Conservation (phyloP, 2,888 invertebrate species). For the Cataglyphis cursor region DNA sequence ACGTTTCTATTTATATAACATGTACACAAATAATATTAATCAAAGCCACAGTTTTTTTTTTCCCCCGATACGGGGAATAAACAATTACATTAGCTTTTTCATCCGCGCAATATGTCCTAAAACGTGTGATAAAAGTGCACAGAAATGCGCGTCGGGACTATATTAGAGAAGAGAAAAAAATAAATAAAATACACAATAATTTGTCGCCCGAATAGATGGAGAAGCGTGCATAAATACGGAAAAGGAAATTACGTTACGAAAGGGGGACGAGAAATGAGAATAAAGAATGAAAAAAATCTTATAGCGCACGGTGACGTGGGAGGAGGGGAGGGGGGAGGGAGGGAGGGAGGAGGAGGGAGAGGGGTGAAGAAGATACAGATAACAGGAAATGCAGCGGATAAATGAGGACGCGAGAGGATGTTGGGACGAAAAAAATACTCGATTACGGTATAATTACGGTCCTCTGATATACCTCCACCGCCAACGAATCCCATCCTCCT, state of each 20-base stretch:
- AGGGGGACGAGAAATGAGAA: constrained; percentile 34
- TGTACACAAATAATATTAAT: constrained; percentile 18
- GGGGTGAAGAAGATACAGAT: constrained; percentile 29
- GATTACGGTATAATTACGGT: constrained; percentile 41
- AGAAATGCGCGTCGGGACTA: not conserved
- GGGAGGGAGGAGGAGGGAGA: no score
- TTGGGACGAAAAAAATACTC: constrained; percentile 30
- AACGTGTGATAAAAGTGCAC: constrained; percentile 33
- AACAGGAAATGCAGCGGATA: constrained; percentile 36
- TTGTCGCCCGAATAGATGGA: constrained; percentile 47
- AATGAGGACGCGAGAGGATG: constrained; percentile 32
- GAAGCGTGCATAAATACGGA: constrained; percentile 21
- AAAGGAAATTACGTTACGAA: constrained; percentile 44
- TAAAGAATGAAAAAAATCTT: constrained; percentile 44
- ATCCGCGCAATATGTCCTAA: not conserved
- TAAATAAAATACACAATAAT: constrained; percentile 39
- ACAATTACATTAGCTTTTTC: constrained; percentile 26
- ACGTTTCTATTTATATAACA: not conserved
- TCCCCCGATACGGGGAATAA: constrained; percentile 2
- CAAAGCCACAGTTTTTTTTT: not conserved
- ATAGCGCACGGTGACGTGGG: constrained; percentile 10
- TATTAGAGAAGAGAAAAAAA: not conserved
- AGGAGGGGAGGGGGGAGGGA: no score
- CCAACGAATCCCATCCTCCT: constrained; percentile 18
- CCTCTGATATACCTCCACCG: constrained; percentile 31